Conservation (phyloP, 2,888 invertebrate species). For the Drosophila leonis region DNA sequence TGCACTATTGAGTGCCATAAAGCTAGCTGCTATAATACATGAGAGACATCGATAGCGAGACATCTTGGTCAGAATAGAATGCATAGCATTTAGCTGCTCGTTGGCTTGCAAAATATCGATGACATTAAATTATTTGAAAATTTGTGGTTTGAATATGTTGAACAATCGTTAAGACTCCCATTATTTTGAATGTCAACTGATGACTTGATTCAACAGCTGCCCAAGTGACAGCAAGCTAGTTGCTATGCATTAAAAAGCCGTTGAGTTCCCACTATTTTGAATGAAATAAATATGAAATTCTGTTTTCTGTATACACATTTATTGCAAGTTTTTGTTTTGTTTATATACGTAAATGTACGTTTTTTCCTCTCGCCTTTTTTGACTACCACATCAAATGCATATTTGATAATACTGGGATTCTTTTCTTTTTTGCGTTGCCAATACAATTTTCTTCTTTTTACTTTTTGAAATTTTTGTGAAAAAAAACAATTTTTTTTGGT, state of each 20-base stretch:
- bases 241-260: background rate
- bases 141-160: too few relatives aligned
- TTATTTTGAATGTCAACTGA: background rate
- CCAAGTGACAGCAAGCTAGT: background rate
- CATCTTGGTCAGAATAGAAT: too few relatives aligned
- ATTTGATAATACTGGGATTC: conserved; percentile 50
- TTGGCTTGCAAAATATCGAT: background rate
- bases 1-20: conserved; percentile 13
- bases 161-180: too few relatives aligned
- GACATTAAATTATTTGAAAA: too few relatives aligned
- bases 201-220: background rate
- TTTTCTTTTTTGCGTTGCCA: conserved; percentile 29
- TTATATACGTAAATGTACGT: conserved; percentile 71
- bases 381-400: conserved; percentile 84
- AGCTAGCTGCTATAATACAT: conserved; percentile 21
- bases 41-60: background rate
- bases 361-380: conserved; percentile 57
- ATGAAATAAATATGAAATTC: background rate
- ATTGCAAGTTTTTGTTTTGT: conserved; percentile 83
- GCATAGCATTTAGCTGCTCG: too few relatives aligned
- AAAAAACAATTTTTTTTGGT: background rate
- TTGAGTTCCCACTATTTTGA: conserved; percentile 30
- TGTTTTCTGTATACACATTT: conserved; percentile 84
- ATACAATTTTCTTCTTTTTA: conserved; percentile 14
- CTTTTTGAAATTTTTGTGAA: conserved; percentile 13